Evolutionary conservation across 2,797 vertebrate species (phyloP), one percentile per base, ranked within the genome.

Genomic region (Heterohyrax brucei): DNA sequence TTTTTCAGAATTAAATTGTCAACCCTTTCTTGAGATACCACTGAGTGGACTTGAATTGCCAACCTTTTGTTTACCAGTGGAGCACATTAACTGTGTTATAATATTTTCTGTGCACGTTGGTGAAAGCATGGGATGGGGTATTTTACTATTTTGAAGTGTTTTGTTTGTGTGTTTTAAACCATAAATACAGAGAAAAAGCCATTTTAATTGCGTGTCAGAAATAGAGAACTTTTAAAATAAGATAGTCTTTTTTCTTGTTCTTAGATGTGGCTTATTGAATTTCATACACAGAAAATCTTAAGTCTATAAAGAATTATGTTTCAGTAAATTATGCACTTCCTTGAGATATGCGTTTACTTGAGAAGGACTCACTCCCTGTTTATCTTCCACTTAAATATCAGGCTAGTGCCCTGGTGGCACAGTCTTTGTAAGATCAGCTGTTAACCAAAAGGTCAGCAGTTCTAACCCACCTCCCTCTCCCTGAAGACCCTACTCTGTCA

Each of bases 251-350:
- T 50, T 9, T 48, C 5, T 85, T 93, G 19, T n/a, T 92, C 72
- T 96, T 81, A 75, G 13, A 80, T 73, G 56, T 78, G 33, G 44
- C 50, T 80, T 91, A 73, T 77, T 89, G 93, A 94, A 83, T 91
- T 83, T 85, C 50, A 46, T 81, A 75, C 3, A 53, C 30, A 89
- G 75, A 93, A 95, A 75, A 87, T 39, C 30, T n/a, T 82, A 87
- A 75, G 24, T 84, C 53, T 87, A 2, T 94, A 66, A 85, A 79
- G 24, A 92, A 83, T 85, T 89, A 48, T 1, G 2, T 72, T 75
- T 95, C 72, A 59, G 53, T 82, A 88, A 88, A 72, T 33, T 13
- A 78, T 56, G 10, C 24, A 82, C 39, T 79, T 44, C 33, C 7
- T 66, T 28, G 62, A 53, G 73, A 92, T 13, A 78, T 56, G 10